Evolutionary conservation across 2,113 vertebrate genomes (phyloP), one percentile per base, ranked within the genome.

Genomic region (Propithecus coquereli): DNA sequence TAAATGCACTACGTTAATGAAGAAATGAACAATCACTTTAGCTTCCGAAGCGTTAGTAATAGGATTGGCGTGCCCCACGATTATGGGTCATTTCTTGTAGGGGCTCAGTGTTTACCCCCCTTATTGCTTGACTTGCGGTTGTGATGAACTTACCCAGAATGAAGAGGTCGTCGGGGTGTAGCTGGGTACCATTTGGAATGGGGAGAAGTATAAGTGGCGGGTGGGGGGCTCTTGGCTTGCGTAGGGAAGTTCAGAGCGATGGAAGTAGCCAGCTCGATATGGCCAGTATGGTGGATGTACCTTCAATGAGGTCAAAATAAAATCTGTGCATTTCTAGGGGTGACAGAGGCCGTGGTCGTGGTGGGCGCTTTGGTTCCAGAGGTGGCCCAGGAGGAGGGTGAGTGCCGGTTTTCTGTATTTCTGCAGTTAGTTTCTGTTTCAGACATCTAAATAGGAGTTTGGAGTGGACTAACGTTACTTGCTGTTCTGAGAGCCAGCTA

Each of bases 341-440:
- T 65, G 99, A 99, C 97, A 98, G 99, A 97, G 99, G 99, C 95
- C 98, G 99, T 87, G 99, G 99, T 90, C 99, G 99, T 43, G 99
- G 99, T 34, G 99, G 99, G 97, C 99, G 99, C 76, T 99, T 99
- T 91, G 99, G 99, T 13, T 99, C 99, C 97, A 98, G 99, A 50
- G 99, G 99, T 77, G 99, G 99, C 32, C 98, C 99, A 18, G 99
- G 99, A 83, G 99, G 99, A 94, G 99, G 99, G 99, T 99, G 90
- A 99, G 99, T 98, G 52, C 61, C 45, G 5, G n/a, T 2, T 70
- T 8, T 61, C 22, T 11, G 34, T 57, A 9, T 40, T 57, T 66
- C 10, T 43, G 63, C 23, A 4, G 22, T 73, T 79, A 6, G 45
- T 87, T 89, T 34, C 52, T 32, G 6, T n/a, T 66, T 32, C 54